Base-by-base conservation (phyloP, 2,113 vertebrate species). In the Mohoua ochrocephala region DNA sequence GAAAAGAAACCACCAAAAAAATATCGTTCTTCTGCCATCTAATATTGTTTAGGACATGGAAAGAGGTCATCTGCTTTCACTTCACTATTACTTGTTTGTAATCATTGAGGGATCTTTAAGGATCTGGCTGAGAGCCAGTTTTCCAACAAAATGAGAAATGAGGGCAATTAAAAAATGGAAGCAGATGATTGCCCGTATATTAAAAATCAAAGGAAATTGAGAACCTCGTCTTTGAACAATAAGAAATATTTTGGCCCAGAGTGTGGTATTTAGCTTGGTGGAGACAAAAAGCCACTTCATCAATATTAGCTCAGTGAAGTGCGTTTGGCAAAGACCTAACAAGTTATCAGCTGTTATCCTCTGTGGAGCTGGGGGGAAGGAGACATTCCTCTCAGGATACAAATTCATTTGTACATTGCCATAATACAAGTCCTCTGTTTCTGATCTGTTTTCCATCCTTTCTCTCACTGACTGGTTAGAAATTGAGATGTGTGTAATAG, bases 111-210 rank as follows among this genome's bases (percentile, higher is more conserved):
- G 67, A 75, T 80, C 68, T 95, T 94, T 84, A 94, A 96, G 56
- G 39, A 64, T 64, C 35, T 4, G 28, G 17, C 71, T 64, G 35
- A 78, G 4, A 91, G 68, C 85, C 87, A 90, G 35, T 78, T 86
- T 96, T 86, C 87, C 53, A 91, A 77, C 64, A 91, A 94, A 95
- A 95, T 88, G 90, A 94, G 60, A 93, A 96, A 97, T 60, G 79
- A 94, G 64, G 60, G 35, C 83, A 96, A 93, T 96, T 97, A 93
- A 96, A 93, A 96, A 71, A 83, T 92, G 76, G 83, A 96, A 96
- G 79, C 41, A 63, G 41, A 95, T 90, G 68, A 97, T 92, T 94
- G 95, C 64, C 49, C 64, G 26, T 71, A 37, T 41, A 79, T 56
- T 78, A 84, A 91, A 93, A 95, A 93, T 94, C 71, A 94, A 96